Evolutionary conservation across 2,113 vertebrate genomes (phyloP).

Genomic region (Himantopus leucocephalus): DNA sequence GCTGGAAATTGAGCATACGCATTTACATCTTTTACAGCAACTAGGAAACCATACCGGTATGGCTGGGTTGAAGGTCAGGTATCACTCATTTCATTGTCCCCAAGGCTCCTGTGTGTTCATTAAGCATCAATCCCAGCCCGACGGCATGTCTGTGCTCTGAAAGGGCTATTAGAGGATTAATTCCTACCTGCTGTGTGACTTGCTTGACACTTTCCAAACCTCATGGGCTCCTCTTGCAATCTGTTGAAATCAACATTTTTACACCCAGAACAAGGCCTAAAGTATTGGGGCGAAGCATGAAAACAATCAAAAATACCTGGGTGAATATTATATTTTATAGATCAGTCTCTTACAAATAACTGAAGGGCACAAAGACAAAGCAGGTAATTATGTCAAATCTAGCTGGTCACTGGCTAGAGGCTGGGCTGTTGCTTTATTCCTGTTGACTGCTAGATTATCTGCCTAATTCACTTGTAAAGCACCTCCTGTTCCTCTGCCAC

Average conservation of each 20-base stretch:
- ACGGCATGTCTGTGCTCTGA: not conserved
- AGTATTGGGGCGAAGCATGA: not conserved
- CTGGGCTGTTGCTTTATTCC: not conserved
- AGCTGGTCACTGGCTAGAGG: not conserved
- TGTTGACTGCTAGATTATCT: not conserved
- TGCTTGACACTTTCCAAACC: not conserved
- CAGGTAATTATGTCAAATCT: not conserved
- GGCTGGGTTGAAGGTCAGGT: not conserved
- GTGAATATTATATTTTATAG: not conserved
- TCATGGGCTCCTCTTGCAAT: not conserved
- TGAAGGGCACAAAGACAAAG: not conserved
- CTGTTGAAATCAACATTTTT: not conserved
- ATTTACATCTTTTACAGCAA: not conserved
- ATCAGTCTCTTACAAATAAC: not conserved
- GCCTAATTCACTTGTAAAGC: not conserved
- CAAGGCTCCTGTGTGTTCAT: not conserved
- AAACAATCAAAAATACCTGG: not conserved
- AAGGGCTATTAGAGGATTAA: not conserved
- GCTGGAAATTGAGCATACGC: not conserved
- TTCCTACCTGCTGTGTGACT: not conserved
- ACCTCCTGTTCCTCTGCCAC: not conserved
- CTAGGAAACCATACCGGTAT: not conserved
- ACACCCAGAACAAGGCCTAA: not conserved
- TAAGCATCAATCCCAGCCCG: accelerated
- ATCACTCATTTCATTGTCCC: not conserved